These are phyloP conservation scores for Climacteris rufus DNA, from an alignment of 2,113 vertebrate species.

Conservation along the genomic window DNA sequence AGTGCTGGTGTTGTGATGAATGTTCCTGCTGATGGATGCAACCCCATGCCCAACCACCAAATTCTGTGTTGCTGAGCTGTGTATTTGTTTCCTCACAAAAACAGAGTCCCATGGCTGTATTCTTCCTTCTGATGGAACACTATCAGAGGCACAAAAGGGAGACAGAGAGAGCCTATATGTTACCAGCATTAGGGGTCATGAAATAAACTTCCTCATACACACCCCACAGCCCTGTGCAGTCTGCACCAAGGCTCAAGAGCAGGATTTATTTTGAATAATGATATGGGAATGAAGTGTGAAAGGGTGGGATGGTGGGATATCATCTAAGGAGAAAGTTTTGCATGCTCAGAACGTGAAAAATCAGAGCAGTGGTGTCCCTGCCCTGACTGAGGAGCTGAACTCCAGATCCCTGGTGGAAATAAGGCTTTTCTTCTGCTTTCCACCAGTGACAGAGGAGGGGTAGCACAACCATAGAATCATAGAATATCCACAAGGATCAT, in stretches of 20 bases:
- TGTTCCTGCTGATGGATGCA: neutral
- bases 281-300: neutral
- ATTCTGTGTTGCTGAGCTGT: neutral
- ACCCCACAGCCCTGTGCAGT: neutral
- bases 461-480: neutral
- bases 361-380: neutral
- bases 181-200: neutral
- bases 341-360: neutral
- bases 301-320: neutral
- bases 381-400: neutral
- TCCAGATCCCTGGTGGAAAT: neutral
- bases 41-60: neutral
- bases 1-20: neutral
- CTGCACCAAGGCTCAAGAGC: neutral
- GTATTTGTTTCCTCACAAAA: neutral
- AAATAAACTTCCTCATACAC: neutral
- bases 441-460: neutral
- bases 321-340: neutral
- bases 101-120: neutral
- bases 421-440: neutral
- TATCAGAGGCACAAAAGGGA: neutral
- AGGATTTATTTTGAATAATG: neutral
- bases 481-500: neutral
- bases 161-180: fast-evolving
- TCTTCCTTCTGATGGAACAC: neutral